Percentiles rank a stretch among this genome's conserved stretches.
Evolutionary conservation across 1,140 invertebrate species (phyloP).

Genomic region (Epicauta chinensis): DNA sequence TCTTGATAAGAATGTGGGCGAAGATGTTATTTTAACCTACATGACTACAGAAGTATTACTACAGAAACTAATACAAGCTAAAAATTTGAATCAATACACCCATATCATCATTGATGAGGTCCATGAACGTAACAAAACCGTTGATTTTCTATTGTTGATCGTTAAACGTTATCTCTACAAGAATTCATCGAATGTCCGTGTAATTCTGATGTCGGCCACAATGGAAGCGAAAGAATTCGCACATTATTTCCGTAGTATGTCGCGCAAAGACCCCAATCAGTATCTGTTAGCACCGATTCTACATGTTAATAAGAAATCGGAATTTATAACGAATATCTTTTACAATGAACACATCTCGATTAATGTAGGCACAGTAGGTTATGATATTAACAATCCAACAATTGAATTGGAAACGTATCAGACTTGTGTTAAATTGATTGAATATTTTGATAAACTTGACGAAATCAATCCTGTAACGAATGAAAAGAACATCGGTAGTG

Average conservation of each 20-base stretch:
- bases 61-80: constrained; percentile 62
- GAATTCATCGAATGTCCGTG: constrained; percentile 64
- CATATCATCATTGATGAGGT: constrained; percentile 94
- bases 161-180: constrained; percentile 73
- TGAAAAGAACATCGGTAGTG: constrained; percentile 48
- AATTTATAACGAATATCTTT: constrained; percentile 53
- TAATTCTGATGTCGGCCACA: constrained; percentile 83
- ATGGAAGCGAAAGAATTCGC: constrained; percentile 67
- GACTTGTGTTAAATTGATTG: constrained; percentile 58
- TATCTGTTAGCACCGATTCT: constrained; percentile 46
- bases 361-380: constrained; percentile 8
- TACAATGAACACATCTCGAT: constrained; percentile 61
- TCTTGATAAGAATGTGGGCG: constrained; percentile 48
- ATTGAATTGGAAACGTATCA: constrained; percentile 20
- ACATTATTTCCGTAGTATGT: constrained; percentile 56
- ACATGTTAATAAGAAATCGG: constrained; percentile 47
- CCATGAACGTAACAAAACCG: constrained; percentile 91
- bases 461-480: constrained; percentile 41
- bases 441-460: constrained; percentile 65
- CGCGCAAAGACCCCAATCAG: background rate
- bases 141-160: constrained; percentile 83
- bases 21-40: constrained; percentile 77
- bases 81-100: constrained; percentile 64
- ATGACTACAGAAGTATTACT: constrained; percentile 78
- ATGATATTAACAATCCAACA: constrained; percentile 47